phyloP scores from a whole-genome alignment of 2,797 vertebrate species.

The Saxicola maurus region DNA sequence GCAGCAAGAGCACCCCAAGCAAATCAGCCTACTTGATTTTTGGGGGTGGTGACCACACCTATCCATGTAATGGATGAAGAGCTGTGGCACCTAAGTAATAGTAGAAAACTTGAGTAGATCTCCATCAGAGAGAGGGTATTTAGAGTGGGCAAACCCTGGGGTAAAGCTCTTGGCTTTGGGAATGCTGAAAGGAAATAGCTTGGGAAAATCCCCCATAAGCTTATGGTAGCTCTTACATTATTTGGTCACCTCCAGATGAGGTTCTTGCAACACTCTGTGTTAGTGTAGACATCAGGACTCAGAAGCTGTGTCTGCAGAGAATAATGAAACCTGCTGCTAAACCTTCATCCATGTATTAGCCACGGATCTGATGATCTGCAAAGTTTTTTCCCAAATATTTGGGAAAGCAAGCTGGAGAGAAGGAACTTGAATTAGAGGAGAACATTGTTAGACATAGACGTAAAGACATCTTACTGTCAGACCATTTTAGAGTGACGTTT shows the following conservation, averaged over 20 bases:
- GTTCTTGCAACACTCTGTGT: background rate
- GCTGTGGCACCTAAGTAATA: background rate
- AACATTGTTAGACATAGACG: background rate
- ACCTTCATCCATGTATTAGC: background rate
- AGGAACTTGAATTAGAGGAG: background rate
- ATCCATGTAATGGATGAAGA: background rate
- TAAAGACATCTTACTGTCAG: background rate
- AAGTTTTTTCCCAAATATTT: background rate
- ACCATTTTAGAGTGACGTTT: background rate
- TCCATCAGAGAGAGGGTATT: background rate
- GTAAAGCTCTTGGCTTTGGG: background rate
- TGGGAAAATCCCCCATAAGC: rapidly evolving
- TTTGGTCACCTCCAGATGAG: background rate
- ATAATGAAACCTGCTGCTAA: background rate
- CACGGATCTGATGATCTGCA: background rate
- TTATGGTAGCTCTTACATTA: rapidly evolving
- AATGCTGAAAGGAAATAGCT: background rate
- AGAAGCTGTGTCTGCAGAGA: background rate
- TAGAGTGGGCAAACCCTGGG: background rate
- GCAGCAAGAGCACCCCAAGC: background rate
- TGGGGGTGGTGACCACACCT: background rate
- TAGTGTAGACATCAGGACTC: background rate
- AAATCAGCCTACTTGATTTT: background rate
- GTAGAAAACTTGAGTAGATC: background rate
- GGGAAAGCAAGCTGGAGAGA: background rate